These are phyloP conservation scores for Brienomyrus longianalis DNA, from an alignment of 2,113 vertebrate genomes.

Conservation along the genomic window DNA sequence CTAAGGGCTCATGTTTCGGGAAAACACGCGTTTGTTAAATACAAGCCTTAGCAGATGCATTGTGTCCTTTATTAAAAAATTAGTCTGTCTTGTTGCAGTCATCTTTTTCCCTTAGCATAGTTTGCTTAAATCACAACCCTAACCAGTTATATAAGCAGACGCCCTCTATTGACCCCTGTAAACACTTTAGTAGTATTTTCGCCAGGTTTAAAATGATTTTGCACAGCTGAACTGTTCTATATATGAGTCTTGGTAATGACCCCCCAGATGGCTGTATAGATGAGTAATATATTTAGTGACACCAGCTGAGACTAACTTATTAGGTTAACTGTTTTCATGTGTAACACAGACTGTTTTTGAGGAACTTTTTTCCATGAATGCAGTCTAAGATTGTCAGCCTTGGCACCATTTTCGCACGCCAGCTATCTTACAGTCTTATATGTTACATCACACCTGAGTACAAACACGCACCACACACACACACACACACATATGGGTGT, in stretches of 20 bases:
- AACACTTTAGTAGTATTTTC: not conserved
- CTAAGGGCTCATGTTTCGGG: not conserved
- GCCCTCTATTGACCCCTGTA: not conserved
- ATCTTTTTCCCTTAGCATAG: not conserved
- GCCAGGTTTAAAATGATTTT: not conserved
- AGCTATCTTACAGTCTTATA: not conserved
- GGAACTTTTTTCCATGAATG: not conserved
- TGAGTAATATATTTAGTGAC: not conserved
- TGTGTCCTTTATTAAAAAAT: not conserved
- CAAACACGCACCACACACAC: not conserved
- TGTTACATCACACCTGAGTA: not conserved
- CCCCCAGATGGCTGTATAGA: not conserved
- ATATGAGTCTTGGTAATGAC: not conserved
- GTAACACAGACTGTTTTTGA: not conserved
- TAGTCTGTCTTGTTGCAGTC: not conserved
- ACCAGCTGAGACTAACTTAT: not conserved
- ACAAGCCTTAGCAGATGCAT: not conserved
- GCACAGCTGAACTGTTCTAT: not conserved
- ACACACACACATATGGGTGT: not conserved
- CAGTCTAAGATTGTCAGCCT: not conserved
- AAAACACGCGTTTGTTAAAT: not conserved
- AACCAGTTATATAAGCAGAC: not conserved
- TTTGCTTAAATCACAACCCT: not conserved
- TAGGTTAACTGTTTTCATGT: not conserved
- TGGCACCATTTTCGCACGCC: not conserved